phyloP scores from a whole-genome alignment of 92 coral and sea anemone genomes.

The Phymanthus crucifer region DNA sequence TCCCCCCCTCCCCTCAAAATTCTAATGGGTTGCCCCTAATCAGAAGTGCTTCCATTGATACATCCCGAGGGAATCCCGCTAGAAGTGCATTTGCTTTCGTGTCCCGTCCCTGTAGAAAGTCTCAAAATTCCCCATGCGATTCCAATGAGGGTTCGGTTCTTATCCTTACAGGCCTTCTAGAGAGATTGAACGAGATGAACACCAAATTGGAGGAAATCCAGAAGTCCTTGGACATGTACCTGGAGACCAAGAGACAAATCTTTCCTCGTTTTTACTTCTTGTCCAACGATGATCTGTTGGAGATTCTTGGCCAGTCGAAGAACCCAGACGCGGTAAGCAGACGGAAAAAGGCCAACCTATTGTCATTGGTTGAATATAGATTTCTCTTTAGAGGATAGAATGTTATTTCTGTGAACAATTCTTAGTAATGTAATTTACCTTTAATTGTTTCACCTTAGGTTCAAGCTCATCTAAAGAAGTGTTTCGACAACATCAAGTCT shows the following conservation, averaged over 20 bases:
- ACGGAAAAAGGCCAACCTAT: too few relatives aligned
- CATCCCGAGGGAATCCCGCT: constrained; percentile 3
- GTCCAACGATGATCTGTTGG: constrained; percentile 95
- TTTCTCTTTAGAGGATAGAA: too few relatives aligned
- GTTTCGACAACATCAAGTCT: constrained; percentile 97
- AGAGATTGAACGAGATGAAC: constrained; percentile 95
- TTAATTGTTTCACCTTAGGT: constrained; percentile 57
- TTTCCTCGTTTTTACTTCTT: constrained; percentile 98
- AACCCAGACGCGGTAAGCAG: constrained; percentile 97
- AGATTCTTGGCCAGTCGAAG: constrained; percentile 98
- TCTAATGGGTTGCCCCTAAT: too few relatives aligned
- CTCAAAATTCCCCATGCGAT: not conserved
- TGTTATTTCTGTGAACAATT: not conserved
- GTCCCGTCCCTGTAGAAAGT: not conserved
- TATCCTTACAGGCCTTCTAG: constrained; percentile 73
- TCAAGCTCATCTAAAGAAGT: constrained; percentile 97
- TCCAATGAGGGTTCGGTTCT: not conserved
- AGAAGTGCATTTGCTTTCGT: not conserved
- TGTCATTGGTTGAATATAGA: too few relatives aligned
- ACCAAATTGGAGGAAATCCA: constrained; percentile 96
- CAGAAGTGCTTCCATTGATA: too few relatives aligned
- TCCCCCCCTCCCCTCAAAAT: too few relatives aligned
- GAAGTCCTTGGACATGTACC: constrained; percentile 96
- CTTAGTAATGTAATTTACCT: not conserved
- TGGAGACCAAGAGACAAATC: constrained; percentile 97